Evolutionary conservation across 2,113 vertebrate species (phyloP).

Genomic region (Dipodomys spectabilis): DNA sequence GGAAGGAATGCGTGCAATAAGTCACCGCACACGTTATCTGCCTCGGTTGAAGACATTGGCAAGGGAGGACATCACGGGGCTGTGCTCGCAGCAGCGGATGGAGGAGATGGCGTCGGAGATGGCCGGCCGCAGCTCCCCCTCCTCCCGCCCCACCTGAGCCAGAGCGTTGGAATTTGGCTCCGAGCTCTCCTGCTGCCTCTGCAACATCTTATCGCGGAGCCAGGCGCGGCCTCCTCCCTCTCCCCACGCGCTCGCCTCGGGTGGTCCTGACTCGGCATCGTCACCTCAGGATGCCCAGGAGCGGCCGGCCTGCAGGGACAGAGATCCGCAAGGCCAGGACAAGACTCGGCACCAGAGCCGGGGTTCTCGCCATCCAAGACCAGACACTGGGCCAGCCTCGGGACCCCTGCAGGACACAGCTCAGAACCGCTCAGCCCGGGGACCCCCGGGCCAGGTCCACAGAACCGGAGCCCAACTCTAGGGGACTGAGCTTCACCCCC

Average conservation of each 20-base stretch:
- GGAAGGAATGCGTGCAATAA: constrained; percentile 75
- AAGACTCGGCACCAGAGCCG: too few species aligned
- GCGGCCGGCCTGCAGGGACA: not conserved
- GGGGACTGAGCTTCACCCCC: too few species aligned
- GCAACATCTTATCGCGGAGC: not conserved
- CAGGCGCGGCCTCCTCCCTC: constrained; percentile 6
- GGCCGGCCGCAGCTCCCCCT: not conserved
- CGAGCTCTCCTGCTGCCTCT: not conserved
- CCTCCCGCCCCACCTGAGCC: constrained; percentile 68
- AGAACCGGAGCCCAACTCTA: too few species aligned
- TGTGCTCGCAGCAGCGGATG: constrained; percentile 78
- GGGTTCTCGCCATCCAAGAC: too few species aligned
- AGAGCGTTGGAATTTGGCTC: constrained; percentile 27
- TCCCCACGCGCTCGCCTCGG: not conserved
- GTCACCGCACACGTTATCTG: constrained; percentile 87
- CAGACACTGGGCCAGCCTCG: too few species aligned
- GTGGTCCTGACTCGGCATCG: not conserved
- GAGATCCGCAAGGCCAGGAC: fast-evolving
- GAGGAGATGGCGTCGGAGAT: constrained; percentile 59
- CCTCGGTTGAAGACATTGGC: constrained; percentile 80
- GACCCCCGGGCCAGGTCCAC: too few species aligned
- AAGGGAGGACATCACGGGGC: constrained; percentile 87
- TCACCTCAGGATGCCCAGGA: not conserved
- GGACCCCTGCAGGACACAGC: too few species aligned
- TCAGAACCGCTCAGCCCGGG: too few species aligned